phyloP scores from a whole-genome alignment of 2,113 vertebrate species.

The Sander lucioperca region DNA sequence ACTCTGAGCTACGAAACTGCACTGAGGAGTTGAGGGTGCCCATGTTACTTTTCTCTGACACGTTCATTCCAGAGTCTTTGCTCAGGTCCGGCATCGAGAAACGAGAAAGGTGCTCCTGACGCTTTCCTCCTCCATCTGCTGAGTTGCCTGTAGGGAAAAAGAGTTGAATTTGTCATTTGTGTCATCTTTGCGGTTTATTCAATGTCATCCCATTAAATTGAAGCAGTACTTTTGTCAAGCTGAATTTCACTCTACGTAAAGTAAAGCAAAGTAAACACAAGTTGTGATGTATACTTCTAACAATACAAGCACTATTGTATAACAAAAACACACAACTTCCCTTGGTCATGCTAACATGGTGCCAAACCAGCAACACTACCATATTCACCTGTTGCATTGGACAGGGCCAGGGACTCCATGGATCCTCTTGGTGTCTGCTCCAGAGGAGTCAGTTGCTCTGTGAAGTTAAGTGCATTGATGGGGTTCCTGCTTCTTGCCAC shows the following conservation, averaged over 20 bases:
- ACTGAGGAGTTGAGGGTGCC: conserved; percentile 93
- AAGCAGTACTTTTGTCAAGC: not conserved
- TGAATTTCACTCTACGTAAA: not conserved
- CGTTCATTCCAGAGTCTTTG: conserved; percentile 98
- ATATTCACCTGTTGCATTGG: conserved; percentile 91
- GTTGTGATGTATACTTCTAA: not conserved
- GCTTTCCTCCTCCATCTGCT: conserved; percentile 90
- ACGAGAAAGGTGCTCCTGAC: conserved; percentile 95
- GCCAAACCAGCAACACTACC: not conserved
- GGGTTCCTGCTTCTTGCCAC: conserved; percentile 93
- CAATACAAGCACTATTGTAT: not conserved
- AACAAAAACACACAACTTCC: not conserved
- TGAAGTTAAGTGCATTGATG: conserved; percentile 93
- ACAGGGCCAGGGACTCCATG: conserved; percentile 94
- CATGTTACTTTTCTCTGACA: conserved; percentile 96
- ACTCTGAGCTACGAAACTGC: conserved; percentile 95
- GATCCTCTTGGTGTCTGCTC: conserved; percentile 95
- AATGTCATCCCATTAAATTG: not conserved
- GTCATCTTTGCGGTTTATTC: not conserved
- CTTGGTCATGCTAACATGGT: not conserved
- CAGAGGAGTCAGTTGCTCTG: conserved; percentile 91
- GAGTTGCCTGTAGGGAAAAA: conserved; percentile 86
- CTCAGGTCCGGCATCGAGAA: conserved; percentile 99
- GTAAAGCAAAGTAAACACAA: not conserved
- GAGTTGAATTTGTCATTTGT: conserved; percentile 8